Base-by-base conservation (phyloP, 2,113 vertebrate species). In the Cyprinodon variegatus region DNA sequence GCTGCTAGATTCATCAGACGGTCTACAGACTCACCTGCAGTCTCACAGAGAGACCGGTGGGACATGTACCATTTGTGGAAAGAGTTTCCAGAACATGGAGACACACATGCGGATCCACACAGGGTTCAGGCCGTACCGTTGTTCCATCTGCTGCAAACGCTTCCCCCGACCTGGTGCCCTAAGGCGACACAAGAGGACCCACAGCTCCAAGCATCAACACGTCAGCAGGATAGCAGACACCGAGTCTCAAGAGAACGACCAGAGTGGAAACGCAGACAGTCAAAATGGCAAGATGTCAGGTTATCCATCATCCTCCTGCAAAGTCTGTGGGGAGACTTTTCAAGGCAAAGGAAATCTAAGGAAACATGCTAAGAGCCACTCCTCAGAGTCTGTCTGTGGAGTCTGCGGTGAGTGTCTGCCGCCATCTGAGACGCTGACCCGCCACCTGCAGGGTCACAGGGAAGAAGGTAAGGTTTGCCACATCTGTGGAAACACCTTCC, bases 181-280 rank as follows among this genome's bases (percentile, higher is more conserved):
- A 20, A 89, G 93, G 2, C 93, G 94, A 46, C 90, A 92, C 83
- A 84, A 43, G 73, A 85, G 79, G 67, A 86, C 78, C 15, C 90
- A 92, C 70, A 61, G 36, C 0, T 76, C 76, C 0, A 74, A 73
- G 36, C 60, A 61, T 5, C 77, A 72, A 0, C 36, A 80, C 40
- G 14, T 59, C 15, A 6, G 7, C 0, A 11, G 45, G 0, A 37
- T 8, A 1, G 11, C 68, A 12, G 59, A 41, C 8, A 4, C 13
- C 0, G 9, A 62, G 46, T 38, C 40, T 2, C 39, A 0, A 2
- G 11, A 0, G 0, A 36, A 76, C 10, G 36, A 14, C 40, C 41
- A 17, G 20, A 75, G 37, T 13, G 29, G 11, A 39, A 36, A 37
- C 39, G 10, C 62, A 17, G 66, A 86, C 14, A 11, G 2, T 0